phyloP scores from a whole-genome alignment of 2,797 vertebrate species.

The Setipinna tenuifilis region DNA sequence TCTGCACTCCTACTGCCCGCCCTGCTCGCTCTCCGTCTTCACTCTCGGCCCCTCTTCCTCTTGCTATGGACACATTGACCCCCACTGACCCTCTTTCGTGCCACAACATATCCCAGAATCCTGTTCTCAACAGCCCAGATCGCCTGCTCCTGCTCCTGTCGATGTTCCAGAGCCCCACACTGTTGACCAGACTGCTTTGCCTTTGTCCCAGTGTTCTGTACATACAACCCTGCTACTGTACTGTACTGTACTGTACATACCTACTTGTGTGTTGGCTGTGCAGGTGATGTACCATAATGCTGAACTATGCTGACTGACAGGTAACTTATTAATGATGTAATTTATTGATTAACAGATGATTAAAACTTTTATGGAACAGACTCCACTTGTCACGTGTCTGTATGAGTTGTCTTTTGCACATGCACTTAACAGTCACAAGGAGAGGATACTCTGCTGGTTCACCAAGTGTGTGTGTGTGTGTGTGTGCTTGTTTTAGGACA shows the following conservation, averaged over 20 bases:
- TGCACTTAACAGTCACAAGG: background rate
- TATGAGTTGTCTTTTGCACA: background rate
- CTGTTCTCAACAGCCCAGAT: no score
- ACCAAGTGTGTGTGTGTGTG: no score
- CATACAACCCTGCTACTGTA: constrained; percentile 12
- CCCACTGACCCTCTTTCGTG: no score
- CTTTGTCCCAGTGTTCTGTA: background rate
- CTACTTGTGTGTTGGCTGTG: constrained; percentile 2
- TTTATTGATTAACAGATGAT: constrained; percentile 56
- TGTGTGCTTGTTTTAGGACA: no score
- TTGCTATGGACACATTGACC: no score
- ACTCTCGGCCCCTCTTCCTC: no score
- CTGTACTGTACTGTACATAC: no score
- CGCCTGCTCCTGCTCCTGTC: no score
- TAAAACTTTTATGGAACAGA: constrained; percentile 62
- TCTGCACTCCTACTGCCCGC: background rate
- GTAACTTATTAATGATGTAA: constrained; percentile 57
- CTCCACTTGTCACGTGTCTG: constrained; percentile 18
- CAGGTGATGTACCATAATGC: constrained; percentile 29
- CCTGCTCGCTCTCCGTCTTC: background rate
- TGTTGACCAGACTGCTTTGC: background rate
- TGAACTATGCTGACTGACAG: constrained; percentile 28
- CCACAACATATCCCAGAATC: no score
- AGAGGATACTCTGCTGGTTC: background rate
- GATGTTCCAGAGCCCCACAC: no score